phyloP scores from a whole-genome alignment of 2,888 invertebrate genomes.

The Caenorhabditis zanzibari region DNA sequence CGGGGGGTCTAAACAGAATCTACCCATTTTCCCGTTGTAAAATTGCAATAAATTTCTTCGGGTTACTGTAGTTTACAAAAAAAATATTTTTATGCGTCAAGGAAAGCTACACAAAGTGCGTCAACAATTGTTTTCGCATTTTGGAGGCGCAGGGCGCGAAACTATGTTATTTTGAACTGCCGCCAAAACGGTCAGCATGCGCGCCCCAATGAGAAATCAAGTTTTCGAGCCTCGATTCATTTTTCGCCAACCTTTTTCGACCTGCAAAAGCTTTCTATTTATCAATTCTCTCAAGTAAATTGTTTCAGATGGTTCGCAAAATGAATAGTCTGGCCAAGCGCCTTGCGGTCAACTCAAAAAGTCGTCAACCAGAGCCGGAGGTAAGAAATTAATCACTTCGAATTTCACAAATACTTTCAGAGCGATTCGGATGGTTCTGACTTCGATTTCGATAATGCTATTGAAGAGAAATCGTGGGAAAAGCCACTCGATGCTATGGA shows the following conservation, averaged over 20 bases:
- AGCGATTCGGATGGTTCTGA: slow-evolving; percentile 65
- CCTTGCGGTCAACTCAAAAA: slow-evolving; percentile 56
- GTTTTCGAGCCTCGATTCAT: not conserved
- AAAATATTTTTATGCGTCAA: too few species aligned
- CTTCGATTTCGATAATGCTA: slow-evolving; percentile 67
- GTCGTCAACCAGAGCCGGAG: slow-evolving; percentile 52
- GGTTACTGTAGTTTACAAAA: too few species aligned
- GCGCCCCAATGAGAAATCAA: not conserved
- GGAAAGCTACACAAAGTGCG: too few species aligned
- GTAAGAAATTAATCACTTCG: not conserved
- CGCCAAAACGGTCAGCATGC: not conserved
- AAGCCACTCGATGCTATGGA: slow-evolving; percentile 56
- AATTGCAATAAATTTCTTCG: too few species aligned
- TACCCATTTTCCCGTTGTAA: too few species aligned
- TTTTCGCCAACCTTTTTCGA: not conserved
- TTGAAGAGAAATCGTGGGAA: slow-evolving; percentile 47
- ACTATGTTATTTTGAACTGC: too few species aligned
- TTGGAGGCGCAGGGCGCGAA: too few species aligned
- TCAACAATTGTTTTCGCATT: too few species aligned
- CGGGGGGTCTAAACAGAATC: too few species aligned
- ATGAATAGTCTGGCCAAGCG: slow-evolving; percentile 65
- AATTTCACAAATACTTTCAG: slow-evolving; percentile 4
- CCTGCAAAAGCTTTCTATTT: not conserved
- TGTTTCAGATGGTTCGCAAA: slow-evolving; percentile 61
- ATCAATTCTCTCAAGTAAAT: not conserved